A percentile compares a stretch with the other conserved stretches of the same genome.
phyloP scores from a whole-genome alignment of 2,113 vertebrate species.

The Pelobates fuscus region DNA sequence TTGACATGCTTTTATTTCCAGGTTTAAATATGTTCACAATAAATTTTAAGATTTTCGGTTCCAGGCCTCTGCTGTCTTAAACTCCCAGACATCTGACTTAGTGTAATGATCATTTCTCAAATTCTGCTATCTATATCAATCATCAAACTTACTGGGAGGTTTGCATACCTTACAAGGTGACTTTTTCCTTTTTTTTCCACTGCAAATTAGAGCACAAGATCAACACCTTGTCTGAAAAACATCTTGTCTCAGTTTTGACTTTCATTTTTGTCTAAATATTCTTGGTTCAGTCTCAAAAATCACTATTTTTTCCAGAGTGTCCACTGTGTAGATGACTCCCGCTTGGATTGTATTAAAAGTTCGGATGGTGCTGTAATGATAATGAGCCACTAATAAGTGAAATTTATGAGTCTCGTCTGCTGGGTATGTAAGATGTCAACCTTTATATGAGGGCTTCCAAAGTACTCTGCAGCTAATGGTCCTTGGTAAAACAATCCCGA shows the following conservation, averaged over 20 bases:
- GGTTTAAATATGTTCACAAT: neutral
- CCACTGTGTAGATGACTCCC: neutral
- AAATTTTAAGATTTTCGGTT: neutral
- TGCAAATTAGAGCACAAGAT: neutral
- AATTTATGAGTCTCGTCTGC: conserved; percentile 13
- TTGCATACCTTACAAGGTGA: neutral
- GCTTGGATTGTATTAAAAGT: no score
- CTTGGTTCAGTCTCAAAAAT: conserved; percentile 12
- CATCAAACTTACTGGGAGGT: neutral
- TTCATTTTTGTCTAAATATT: neutral
- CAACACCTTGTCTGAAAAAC: neutral
- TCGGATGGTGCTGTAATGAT: no score
- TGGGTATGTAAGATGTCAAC: conserved; percentile 5
- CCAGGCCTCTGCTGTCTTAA: no score
- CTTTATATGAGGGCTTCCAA: conserved; percentile 8
- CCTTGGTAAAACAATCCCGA: neutral
- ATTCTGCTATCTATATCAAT: neutral
- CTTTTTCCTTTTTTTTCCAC: no score
- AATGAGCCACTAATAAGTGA: conserved; percentile 1
- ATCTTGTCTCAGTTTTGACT: neutral
- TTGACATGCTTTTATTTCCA: no score
- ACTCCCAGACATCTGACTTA: no score
- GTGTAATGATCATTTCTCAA: neutral
- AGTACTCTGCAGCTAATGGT: conserved; percentile 21
- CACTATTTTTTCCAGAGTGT: conserved; percentile 10